Evolutionary conservation across 2,888 invertebrate species (phyloP).

Genomic region (Athetis lepigone): DNA sequence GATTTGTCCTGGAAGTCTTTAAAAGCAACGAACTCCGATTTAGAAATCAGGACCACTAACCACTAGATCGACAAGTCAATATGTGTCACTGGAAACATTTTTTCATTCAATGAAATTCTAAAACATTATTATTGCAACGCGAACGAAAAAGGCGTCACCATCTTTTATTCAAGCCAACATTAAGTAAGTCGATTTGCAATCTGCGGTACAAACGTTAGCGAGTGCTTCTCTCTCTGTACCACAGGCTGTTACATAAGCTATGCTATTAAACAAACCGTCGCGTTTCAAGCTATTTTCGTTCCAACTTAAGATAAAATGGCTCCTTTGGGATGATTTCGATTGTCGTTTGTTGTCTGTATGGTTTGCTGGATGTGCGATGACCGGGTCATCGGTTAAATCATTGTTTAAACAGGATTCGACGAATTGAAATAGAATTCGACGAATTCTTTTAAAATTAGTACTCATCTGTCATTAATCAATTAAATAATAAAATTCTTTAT

Average conservation of each 20-base stretch:
- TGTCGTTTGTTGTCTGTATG: slow-evolving; percentile 54
- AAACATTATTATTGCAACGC: neutral
- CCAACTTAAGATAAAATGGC: slow-evolving; percentile 71
- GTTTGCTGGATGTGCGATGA: slow-evolving; percentile 11
- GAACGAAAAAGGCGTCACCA: slow-evolving; percentile 7
- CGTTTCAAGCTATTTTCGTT: slow-evolving; percentile 68
- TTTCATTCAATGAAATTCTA: neutral
- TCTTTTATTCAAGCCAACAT: slow-evolving; percentile 52
- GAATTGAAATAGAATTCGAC: too few species aligned
- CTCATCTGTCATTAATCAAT: slow-evolving; percentile 4
- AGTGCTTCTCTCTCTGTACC: slow-evolving; percentile 47
- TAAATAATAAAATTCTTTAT: too few species aligned
- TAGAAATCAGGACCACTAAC: too few species aligned
- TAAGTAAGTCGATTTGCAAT: slow-evolving; percentile 60
- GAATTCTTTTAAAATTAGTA: neutral
- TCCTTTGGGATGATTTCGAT: slow-evolving; percentile 67
- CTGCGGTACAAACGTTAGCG: slow-evolving; percentile 57
- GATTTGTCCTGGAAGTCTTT: too few species aligned
- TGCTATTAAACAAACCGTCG: slow-evolving; percentile 71
- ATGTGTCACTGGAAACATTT: too few species aligned
- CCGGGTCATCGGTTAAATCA: neutral
- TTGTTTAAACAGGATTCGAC: too few species aligned
- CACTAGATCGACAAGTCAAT: too few species aligned
- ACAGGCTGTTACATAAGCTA: slow-evolving; percentile 63
- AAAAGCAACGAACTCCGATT: too few species aligned